Conservation (phyloP, 2,888 invertebrate species). For the Platycheirus rosarum region DNA sequence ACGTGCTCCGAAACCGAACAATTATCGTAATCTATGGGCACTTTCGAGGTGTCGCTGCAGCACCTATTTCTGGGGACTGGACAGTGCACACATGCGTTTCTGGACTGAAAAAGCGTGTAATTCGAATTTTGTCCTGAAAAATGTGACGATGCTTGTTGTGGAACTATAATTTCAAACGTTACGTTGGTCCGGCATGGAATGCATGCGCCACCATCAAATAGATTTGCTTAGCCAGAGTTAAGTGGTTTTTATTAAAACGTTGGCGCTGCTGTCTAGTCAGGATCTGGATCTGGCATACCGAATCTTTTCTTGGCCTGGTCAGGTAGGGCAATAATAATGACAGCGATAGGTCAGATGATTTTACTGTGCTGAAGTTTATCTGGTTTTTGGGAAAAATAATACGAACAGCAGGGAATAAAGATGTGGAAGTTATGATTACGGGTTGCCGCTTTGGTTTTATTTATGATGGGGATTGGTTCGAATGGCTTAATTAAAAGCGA, state of each 20-base stretch:
- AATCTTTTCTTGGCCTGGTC: conserved; percentile 17
- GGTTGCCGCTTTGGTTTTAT: neutral
- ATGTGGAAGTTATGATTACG: conserved; percentile 48
- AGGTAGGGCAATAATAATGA: conserved; percentile 28
- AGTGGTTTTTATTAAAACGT: conserved; percentile 63
- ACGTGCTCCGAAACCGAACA: conserved; percentile 48
- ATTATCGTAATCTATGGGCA: conserved; percentile 68
- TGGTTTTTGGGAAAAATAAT: conserved; percentile 13
- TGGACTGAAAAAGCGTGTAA: conserved; percentile 49
- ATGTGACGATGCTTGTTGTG: conserved; percentile 25
- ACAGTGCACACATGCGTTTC: conserved; percentile 22
- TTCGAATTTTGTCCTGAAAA: conserved; percentile 55
- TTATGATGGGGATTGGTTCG: neutral
- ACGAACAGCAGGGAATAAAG: conserved; percentile 43
- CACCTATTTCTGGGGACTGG: conserved; percentile 20
- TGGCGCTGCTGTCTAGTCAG: conserved; percentile 31
- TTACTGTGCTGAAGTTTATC: conserved; percentile 44
- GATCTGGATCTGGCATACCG: neutral
- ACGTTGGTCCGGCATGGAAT: conserved; percentile 3
- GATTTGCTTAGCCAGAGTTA: conserved; percentile 59
- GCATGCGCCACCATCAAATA: conserved; percentile 2
- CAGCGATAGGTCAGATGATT: conserved; percentile 58
- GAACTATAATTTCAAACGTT: conserved; percentile 14
- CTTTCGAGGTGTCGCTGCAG: conserved; percentile 62
- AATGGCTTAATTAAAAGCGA: conserved; percentile 51